Percentiles rank a stretch among this genome's conserved stretches.
These are phyloP conservation scores for Pao palembangensis DNA, from an alignment of 2,113 vertebrate species.

Conservation along the genomic window DNA sequence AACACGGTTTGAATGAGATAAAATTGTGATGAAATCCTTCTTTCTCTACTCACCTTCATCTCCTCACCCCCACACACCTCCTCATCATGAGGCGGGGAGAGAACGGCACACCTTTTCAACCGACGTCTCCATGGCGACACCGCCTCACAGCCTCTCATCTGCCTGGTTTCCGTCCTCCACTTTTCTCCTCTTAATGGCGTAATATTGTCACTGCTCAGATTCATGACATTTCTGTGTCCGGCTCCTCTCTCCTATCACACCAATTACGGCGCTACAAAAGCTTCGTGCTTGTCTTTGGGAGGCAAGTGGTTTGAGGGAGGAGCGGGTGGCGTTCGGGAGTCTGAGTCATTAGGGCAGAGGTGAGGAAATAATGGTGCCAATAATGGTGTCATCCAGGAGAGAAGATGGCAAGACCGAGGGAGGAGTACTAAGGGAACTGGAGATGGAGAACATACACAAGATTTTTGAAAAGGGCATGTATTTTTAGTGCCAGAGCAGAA, in stretches of 20 bases:
- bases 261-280: slow-evolving; percentile 51
- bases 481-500: slow-evolving; percentile 26
- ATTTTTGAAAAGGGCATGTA: slow-evolving; percentile 52
- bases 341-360: slow-evolving; percentile 41
- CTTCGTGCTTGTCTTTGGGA: slow-evolving; percentile 35
- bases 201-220: slow-evolving; percentile 10
- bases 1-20: too few species aligned
- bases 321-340: slow-evolving; percentile 40
- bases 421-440: slow-evolving; percentile 12
- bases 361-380: slow-evolving; percentile 10
- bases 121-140: slow-evolving; percentile 66
- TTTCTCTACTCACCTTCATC: neutral
- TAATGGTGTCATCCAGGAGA: slow-evolving; percentile 14
- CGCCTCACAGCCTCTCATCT: slow-evolving; percentile 45
- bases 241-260: slow-evolving; percentile 24
- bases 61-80: neutral
- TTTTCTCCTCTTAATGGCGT: slow-evolving; percentile 22
- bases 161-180: slow-evolving; percentile 26
- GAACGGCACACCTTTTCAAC: slow-evolving; percentile 45
- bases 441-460: slow-evolving; percentile 9
- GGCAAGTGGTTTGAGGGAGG: slow-evolving; percentile 30
- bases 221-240: slow-evolving; percentile 14
- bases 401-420: slow-evolving; percentile 6
- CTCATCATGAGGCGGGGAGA: slow-evolving; percentile 22
- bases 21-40: neutral